These are phyloP conservation scores for Aphis craccivora DNA, from an alignment of 1,140 invertebrate species.

Conservation along the genomic window DNA sequence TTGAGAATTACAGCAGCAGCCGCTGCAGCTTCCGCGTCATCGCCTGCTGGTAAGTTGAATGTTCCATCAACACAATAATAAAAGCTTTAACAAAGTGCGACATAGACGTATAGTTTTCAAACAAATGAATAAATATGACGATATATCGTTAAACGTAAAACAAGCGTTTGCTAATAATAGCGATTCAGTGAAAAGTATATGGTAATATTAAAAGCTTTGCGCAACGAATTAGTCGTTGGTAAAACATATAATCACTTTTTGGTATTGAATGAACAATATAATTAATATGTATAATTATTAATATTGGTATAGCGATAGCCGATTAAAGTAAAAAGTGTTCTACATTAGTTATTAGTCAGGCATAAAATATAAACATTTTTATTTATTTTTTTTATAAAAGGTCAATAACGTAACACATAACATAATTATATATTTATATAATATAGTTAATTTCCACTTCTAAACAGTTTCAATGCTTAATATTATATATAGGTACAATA, in stretches of 20 bases:
- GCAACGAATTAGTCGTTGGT: neutral
- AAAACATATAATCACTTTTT: neutral
- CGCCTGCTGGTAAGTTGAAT: neutral
- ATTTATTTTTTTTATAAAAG: neutral
- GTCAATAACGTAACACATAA: neutral
- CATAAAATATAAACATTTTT: too few relatives aligned
- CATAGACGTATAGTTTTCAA: neutral
- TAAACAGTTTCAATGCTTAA: neutral
- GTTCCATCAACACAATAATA: neutral
- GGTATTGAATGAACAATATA: neutral
- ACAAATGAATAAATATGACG: neutral
- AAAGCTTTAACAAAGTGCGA: neutral
- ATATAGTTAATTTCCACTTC: neutral
- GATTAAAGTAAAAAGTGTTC: neutral
- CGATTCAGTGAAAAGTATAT: neutral
- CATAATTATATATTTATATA: too few relatives aligned
- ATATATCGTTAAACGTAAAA: neutral
- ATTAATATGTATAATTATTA: neutral
- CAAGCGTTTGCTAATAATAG: neutral
- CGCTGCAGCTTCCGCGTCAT: neutral
- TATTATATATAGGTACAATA: neutral
- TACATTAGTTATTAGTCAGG: neutral
- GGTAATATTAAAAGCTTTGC: neutral
- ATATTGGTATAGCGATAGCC: neutral
- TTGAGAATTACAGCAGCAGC: constrained; percentile 45